Conservation (phyloP, 2,113 vertebrate species). For the Nansenia antarctica region DNA sequence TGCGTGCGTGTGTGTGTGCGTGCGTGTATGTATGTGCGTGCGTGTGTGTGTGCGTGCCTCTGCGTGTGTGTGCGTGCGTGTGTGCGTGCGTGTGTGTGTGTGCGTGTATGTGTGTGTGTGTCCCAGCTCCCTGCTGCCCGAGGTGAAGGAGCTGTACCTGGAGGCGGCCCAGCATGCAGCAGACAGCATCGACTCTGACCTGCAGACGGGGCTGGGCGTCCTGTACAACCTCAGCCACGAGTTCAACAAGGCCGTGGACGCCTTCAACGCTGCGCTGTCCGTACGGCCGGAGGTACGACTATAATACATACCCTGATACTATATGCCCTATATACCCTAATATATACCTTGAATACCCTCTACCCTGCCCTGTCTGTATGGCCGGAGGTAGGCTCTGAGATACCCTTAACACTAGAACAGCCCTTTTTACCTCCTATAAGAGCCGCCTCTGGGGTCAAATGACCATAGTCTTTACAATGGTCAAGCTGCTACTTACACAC, state of each 20-base stretch:
- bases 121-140: conserved; percentile 83
- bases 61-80: too few species aligned
- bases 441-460: too few species aligned
- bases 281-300: conserved; percentile 95
- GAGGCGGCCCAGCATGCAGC: conserved; percentile 91
- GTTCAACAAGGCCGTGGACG: conserved; percentile 96
- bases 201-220: conserved; percentile 95
- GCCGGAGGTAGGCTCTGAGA: too few species aligned
- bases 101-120: conserved; percentile 26
- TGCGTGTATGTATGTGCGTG: conserved; percentile 1
- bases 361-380: too few species aligned
- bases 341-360: too few species aligned
- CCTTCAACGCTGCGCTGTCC: conserved; percentile 94
- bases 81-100: background rate
- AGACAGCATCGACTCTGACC: conserved; percentile 90
- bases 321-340: too few species aligned
- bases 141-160: conserved; percentile 93
- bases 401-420: too few species aligned
- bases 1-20: conserved; percentile 27
- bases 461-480: too few species aligned
- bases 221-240: conserved; percentile 95
- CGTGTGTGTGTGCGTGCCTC: too few species aligned
- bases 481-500: too few species aligned
- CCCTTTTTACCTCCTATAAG: too few species aligned
- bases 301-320: too few species aligned